Conservation (phyloP, 92 coral and sea anemone genomes). For the Isaurus tuberculatus region DNA sequence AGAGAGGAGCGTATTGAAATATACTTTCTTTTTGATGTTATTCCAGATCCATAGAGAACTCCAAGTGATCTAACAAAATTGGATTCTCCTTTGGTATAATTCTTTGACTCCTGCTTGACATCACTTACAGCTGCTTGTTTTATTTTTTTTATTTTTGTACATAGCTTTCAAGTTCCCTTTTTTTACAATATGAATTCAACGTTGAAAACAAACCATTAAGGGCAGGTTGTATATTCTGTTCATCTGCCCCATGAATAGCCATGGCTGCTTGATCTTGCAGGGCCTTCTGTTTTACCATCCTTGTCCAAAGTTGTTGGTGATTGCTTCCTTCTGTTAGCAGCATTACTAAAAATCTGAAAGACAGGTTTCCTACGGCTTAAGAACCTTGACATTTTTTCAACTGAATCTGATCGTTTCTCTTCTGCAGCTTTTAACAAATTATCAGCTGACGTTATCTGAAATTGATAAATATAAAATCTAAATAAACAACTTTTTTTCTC, state of each 20-base stretch:
- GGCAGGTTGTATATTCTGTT: conserved; percentile 50
- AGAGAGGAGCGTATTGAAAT: conserved; percentile 28
- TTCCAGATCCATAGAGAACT: conserved; percentile 57
- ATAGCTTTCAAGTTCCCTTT: conserved; percentile 25
- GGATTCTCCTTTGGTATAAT: conserved; percentile 47
- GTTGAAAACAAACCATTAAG: conserved; percentile 58
- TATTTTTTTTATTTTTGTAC: conserved; percentile 34
- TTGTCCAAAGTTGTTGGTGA: neutral
- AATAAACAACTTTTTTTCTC: neutral
- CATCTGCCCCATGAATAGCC: conserved; percentile 47
- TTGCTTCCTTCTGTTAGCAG: conserved; percentile 3
- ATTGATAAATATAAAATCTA: neutral
- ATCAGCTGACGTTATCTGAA: neutral
- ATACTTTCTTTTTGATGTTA: conserved; percentile 54
- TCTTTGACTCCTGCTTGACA: conserved; percentile 14
- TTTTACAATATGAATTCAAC: conserved; percentile 35
- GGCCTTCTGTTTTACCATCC: conserved; percentile 4
- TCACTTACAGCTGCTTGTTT: conserved; percentile 10
- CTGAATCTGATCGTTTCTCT: neutral
- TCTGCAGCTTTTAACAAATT: neutral
- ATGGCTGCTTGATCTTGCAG: conserved; percentile 45
- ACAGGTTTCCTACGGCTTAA: neutral
- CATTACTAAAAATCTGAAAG: neutral
- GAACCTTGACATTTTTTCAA: neutral
- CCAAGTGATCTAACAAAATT: conserved; percentile 52